A percentile compares a stretch with the other conserved stretches of the same genome.
Evolutionary conservation across 1,140 invertebrate species (phyloP).

Genomic region (Amyelois transitella): DNA sequence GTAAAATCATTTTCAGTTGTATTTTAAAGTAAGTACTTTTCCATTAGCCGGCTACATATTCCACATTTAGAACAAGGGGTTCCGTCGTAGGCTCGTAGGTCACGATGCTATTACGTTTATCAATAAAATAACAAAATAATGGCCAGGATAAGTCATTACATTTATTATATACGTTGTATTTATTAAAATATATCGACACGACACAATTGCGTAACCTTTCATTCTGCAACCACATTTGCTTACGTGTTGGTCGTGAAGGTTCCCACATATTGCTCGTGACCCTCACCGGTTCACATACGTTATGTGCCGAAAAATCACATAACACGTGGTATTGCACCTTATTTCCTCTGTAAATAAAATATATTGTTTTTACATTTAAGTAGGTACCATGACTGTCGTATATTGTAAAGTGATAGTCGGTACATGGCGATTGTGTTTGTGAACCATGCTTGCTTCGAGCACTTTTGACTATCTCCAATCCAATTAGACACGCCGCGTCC

Average conservation of each 20-base stretch:
- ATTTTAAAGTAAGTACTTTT: conserved; percentile 50
- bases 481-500: background rate
- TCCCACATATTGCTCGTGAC: conserved; percentile 64
- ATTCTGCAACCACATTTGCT: conserved; percentile 65
- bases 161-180: conserved; percentile 6
- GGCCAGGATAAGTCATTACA: background rate
- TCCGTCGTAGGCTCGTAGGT: conserved; percentile 26
- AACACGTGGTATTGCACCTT: conserved; percentile 38
- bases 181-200: conserved; percentile 27
- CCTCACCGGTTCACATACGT: conserved; percentile 48
- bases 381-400: too few relatives aligned
- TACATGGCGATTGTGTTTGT: conserved; percentile 7
- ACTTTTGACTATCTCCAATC: conserved; percentile 7
- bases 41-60: conserved; percentile 43
- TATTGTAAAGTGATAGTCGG: conserved; percentile 27
- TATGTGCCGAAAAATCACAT: conserved; percentile 36
- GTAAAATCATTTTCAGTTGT: conserved; percentile 34
- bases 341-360: background rate
- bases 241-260: conserved; percentile 71
- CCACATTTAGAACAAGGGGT: conserved; percentile 45
- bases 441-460: conserved; percentile 18
- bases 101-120: conserved; percentile 14
- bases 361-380: too few relatives aligned
- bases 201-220: conserved; percentile 71
- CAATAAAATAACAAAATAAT: conserved; percentile 22